Base-by-base conservation (phyloP, 2,113 vertebrate species). In the Notothenia rossii region DNA sequence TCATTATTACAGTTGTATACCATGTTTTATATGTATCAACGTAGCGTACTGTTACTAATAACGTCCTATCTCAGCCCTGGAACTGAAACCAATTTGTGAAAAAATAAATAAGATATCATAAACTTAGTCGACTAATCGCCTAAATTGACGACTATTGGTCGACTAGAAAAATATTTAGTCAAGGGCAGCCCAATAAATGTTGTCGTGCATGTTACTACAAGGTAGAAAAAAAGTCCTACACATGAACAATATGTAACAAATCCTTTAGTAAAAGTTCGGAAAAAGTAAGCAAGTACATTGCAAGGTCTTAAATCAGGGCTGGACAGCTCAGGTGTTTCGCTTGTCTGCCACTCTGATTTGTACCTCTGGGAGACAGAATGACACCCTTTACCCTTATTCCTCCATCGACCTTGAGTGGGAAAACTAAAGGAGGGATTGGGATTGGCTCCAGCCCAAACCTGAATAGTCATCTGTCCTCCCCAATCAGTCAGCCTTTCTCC, bases 401-500 rank as follows among this genome's bases (percentile, higher is more conserved):
- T 1, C 77, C 17, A 25, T 72, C 70, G 78, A 88, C 93, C 93
- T 92, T 92, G 91, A 84, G 79, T 12, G 2, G 53, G 81, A 77
- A 79, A 89, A 85, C 64, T 59, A 76, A 51, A 78, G 68, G 66
- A 72, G 84, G 70, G 60, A 59, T 61, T 22, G 73, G 68, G 82
- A 88, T 84, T 88, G 88, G 85, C 87, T 90, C 81, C 40, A 20
- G 45, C 74, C 83, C 85, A 91, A 92, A 92, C 87, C 56, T 90
- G 85, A 91, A 89, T 71, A 85, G 92, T 90, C 93, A 88, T 75
- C 88, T 92, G 91, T 93, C 90, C 83, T 77, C 80, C 65, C 64
- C 86, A 89, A 93, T 93, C 92, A 92, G 79, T 85, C 76, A 81
- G 78, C 36, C 64, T 60, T 74, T 82, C 77, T 76, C 68, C 73